Conservation (phyloP, 2,113 vertebrate species). For the Raja brachyura region DNA sequence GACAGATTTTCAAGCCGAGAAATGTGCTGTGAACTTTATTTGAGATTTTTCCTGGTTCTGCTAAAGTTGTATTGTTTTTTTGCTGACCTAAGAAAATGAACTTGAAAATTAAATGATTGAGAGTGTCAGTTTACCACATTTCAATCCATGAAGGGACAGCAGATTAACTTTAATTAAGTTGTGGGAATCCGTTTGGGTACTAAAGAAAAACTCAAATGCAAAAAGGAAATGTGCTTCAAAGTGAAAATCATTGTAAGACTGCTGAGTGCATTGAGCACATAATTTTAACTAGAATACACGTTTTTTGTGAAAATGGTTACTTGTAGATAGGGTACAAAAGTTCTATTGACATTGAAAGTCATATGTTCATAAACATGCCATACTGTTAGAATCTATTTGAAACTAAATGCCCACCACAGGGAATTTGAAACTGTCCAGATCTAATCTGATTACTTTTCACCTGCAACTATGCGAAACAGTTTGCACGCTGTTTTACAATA, state of each 20-base stretch:
- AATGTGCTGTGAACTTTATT: slow-evolving; percentile 29
- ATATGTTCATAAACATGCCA: slow-evolving; percentile 34
- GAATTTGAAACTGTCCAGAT: neutral
- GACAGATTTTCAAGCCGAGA: slow-evolving; percentile 32
- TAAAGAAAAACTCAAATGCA: slow-evolving; percentile 22
- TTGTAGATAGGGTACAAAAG: slow-evolving; percentile 36
- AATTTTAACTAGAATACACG: slow-evolving; percentile 34
- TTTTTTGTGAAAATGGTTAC: slow-evolving; percentile 36
- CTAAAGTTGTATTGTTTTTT: neutral
- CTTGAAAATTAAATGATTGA: slow-evolving; percentile 28
- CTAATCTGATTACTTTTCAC: slow-evolving; percentile 29
- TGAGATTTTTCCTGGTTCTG: neutral
- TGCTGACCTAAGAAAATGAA: slow-evolving; percentile 7
- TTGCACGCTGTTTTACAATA: slow-evolving; percentile 28
- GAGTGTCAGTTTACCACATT: slow-evolving; percentile 27
- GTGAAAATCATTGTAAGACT: slow-evolving; percentile 27
- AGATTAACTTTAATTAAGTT: slow-evolving; percentile 16
- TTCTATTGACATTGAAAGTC: slow-evolving; percentile 28
- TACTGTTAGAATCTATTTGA: slow-evolving; percentile 27
- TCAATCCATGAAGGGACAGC: slow-evolving; percentile 16
- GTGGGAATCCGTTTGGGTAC: slow-evolving; percentile 21
- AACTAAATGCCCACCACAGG: slow-evolving; percentile 31
- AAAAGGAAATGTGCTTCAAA: slow-evolving; percentile 31
- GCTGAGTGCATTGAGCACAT: slow-evolving; percentile 28
- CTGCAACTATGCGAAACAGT: slow-evolving; percentile 12